Percentiles rank a stretch among this genome's conserved stretches.
phyloP scores from a whole-genome alignment of 2,888 invertebrate species.

The Ferrisia virgata region DNA sequence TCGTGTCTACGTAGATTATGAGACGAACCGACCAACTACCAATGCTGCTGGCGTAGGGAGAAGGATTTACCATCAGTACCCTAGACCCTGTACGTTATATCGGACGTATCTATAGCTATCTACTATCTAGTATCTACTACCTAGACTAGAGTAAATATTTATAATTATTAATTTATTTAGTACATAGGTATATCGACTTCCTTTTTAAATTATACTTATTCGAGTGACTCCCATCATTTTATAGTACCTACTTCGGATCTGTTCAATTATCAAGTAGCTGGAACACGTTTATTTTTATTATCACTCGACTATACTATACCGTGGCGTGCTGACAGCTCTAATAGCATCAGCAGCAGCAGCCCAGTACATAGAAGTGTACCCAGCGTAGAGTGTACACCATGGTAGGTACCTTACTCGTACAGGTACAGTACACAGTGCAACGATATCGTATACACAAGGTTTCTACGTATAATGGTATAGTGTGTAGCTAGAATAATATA shows the following conservation, averaged over 20 bases:
- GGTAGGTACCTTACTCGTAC: background rate
- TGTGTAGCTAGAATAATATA: background rate
- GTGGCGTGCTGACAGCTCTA: too few relatives aligned
- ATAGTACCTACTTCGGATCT: background rate
- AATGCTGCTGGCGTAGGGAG: too few relatives aligned
- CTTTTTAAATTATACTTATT: background rate
- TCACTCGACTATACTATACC: background rate
- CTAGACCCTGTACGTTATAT: too few relatives aligned
- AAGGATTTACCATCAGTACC: too few relatives aligned
- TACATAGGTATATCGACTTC: background rate
- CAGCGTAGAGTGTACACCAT: too few relatives aligned
- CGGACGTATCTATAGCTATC: background rate
- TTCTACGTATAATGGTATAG: background rate
- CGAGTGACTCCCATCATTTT: background rate
- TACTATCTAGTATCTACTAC: too few relatives aligned
- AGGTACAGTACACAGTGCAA: too few relatives aligned
- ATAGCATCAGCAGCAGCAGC: too few relatives aligned
- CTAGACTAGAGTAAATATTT: background rate
- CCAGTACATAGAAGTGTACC: too few relatives aligned
- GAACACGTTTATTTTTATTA: slow-evolving; percentile 17
- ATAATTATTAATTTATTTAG: background rate
- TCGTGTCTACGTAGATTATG: too few relatives aligned
- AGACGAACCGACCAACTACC: too few relatives aligned
- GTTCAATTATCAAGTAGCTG: slow-evolving; percentile 1
- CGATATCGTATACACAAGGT: too few relatives aligned